Evolutionary conservation across 1,140 invertebrate species (phyloP), one percentile per base, ranked within the genome.

Genomic region (Tachypleus tridentatus): DNA sequence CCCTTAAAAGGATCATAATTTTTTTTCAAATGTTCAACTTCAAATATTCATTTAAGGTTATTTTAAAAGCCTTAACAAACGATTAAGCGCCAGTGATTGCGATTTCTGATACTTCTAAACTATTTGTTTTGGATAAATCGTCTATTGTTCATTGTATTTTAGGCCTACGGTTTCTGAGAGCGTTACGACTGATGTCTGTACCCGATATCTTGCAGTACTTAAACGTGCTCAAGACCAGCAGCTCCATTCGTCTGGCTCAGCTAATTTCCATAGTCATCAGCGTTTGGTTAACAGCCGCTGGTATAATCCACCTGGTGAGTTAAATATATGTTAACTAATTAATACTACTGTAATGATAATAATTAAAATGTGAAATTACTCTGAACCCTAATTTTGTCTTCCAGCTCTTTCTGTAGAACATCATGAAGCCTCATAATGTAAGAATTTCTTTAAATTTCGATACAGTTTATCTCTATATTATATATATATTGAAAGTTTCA

Each of bases 151-250:
- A 9, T 54, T 54, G 7, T 48, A 8, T 66, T 64, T 11, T 80
- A 95, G 92, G 96, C 82, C 85, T 99, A 80, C 90, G 97, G 82
- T 99, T 99, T 83, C 86, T 98, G 76, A 87, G 97, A 85, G 96
- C 96, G 76, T 84, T 99, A 78, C 87, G 97, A 79, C 86, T 99
- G 80, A 98, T 99, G 94, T 98, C 93, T 80, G 92, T 97, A 79
- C 93, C 94, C 80, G 94, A 98, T 83, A 97, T 98, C 84, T 87
- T 97, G 80, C 93, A 97, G 84, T 97, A 97, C 85, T 87, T 97
- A 80, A 96, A 96, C 83, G 91, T 97, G 83, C 85, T 98, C 81
- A 97, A 97, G 83, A 97, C 94, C 82, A 96, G 92, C 79, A 94
- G 91, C 80, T 95, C 92, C 77, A 97, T 98, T 83, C 87, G 94